Percentiles rank a stretch among this genome's conserved stretches.
Conservation (phyloP, 2,797 vertebrate genomes). For the Sebastes itinus region DNA sequence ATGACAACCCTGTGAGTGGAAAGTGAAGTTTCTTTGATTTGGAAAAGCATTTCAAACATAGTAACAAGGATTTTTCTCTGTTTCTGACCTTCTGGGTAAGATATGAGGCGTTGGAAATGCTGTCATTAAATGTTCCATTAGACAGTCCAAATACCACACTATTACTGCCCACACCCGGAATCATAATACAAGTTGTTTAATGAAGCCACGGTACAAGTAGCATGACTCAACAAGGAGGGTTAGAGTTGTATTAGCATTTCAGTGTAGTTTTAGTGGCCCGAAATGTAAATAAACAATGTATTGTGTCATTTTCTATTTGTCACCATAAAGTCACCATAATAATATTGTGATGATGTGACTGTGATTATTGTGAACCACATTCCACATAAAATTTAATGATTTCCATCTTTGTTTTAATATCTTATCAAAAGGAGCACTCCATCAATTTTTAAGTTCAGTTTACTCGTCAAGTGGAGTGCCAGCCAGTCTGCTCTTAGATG, state of each 20-base stretch:
- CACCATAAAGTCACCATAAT: background rate
- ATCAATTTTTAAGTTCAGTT: background rate
- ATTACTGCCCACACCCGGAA: background rate
- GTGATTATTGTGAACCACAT: background rate
- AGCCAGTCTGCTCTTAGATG: background rate
- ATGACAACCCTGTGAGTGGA: background rate
- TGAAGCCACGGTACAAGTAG: background rate
- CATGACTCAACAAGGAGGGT: background rate
- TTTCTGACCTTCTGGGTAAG: background rate
- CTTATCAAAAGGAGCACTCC: background rate
- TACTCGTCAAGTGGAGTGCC: background rate
- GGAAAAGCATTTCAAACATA: slow-evolving; percentile 6
- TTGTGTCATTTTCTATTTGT: background rate
- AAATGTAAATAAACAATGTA: slow-evolving; percentile 2
- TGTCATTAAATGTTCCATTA: slow-evolving; percentile 37
- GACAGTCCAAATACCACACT: background rate
- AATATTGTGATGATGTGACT: background rate
- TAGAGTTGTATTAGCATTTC: background rate
- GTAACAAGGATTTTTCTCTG: background rate
- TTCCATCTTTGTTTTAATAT: background rate
- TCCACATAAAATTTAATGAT: background rate
- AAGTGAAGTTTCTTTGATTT: slow-evolving; percentile 2
- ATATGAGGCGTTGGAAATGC: slow-evolving; percentile 23
- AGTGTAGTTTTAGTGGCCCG: background rate
- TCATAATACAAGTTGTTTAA: slow-evolving; percentile 16